Conservation (phyloP, 2,113 vertebrate genomes). For the Cyanoramphus novaezelandiae region DNA sequence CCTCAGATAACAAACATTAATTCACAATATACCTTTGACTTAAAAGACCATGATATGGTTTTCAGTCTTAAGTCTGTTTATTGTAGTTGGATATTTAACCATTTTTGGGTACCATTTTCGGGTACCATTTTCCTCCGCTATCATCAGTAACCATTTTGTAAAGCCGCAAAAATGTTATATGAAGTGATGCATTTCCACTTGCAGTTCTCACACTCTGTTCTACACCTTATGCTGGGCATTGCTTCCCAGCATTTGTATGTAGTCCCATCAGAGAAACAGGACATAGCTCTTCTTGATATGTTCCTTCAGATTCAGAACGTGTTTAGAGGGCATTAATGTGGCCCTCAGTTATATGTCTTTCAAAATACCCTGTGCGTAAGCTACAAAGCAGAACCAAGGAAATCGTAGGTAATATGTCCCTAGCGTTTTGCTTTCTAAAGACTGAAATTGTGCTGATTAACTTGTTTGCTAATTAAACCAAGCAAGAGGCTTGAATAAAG, state of each 20-base stretch:
- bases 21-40: background rate
- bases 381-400: background rate
- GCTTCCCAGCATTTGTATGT: fast-evolving
- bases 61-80: background rate
- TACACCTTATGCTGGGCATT: fast-evolving
- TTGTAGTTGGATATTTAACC: fast-evolving
- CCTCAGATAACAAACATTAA: background rate
- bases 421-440: background rate
- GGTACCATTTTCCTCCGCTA: background rate
- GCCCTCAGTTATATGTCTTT: background rate
- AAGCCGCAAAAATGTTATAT: background rate
- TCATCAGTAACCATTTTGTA: background rate
- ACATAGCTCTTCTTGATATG: background rate
- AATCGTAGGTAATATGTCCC: fast-evolving
- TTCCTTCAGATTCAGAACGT: background rate
- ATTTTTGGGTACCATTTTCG: background rate
- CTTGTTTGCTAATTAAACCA: background rate
- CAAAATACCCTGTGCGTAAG: fast-evolving
- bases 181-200: background rate
- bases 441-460: background rate
- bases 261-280: background rate
- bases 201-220: fast-evolving
- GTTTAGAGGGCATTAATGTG: background rate
- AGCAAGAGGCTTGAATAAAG: background rate
- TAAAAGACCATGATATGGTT: background rate